Base-by-base conservation (phyloP, 1,140 invertebrate genomes). In the Gonatopus flavifemur region DNA sequence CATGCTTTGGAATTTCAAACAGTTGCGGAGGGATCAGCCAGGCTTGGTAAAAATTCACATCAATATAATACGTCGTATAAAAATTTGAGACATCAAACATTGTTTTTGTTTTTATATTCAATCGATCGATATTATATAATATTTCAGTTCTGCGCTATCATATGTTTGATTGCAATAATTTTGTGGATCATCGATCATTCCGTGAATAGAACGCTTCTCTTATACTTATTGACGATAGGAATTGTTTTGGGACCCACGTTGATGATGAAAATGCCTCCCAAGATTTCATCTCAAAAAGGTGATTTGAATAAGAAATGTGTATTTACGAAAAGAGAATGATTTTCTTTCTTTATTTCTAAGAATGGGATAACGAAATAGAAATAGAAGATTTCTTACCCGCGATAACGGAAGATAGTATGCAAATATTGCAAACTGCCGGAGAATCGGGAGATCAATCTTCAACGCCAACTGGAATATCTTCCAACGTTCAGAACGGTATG, bases 311-410 rank as follows among this genome's bases (percentile, higher is more conserved):
- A 35, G 1, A 10, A 20, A 13, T 15, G 15, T 4, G 16, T 45
- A 15, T 24, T 49, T 16, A 38, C 2, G 10, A 21, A 9, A 18
- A 36, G n/a, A 36, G 15, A 36, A 36, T 36, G 10, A 2, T 36
- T 36, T 18, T 12, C 6, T 28, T 7, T 28, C 12, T 33, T 31
- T 19, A 20, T 55, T 44, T 50, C 18, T 20, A 28, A 77, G 74
- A 76, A 60, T 76, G 70, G 72, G 74, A 77, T 41, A 74, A 57
- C 54, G 76, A 76, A 45, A 76, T 74, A 36, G 74, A 76, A 48
- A 76, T 74, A 36, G 74, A 76, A 48, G 76, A 78, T 52, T 78
- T 78, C 67, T 62, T 77, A 64, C 76, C 76, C 37, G 62, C 64
- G 16, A 74, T 69, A 12, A 76, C 72, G 1, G 75, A 76, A 40